A percentile compares a stretch with the other conserved stretches of the same genome.
Conservation (phyloP, 2,888 invertebrate genomes). For the Bembecia ichneumoniformis region DNA sequence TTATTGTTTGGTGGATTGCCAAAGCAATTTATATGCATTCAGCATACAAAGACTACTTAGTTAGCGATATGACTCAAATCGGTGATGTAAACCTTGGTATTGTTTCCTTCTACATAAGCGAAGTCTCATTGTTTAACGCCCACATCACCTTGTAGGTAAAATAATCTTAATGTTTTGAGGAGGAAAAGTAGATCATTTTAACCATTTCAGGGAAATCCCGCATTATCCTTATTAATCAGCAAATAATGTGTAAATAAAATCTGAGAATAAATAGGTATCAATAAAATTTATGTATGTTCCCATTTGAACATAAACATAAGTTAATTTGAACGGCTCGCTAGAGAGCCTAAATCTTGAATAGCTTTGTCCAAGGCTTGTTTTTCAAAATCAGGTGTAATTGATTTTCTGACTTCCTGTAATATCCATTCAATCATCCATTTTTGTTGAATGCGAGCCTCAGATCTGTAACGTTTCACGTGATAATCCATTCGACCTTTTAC, state of each 20-base stretch:
- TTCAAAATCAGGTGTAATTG: conserved; percentile 92
- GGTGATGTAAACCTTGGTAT: neutral
- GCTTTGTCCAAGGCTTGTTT: conserved; percentile 88
- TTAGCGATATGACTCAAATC: neutral
- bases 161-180: neutral
- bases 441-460: conserved; percentile 86
- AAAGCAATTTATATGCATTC: neutral
- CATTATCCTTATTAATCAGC: neutral
- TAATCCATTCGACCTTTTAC: conserved; percentile 90
- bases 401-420: conserved; percentile 81
- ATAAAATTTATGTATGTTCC: too few species aligned
- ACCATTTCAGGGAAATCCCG: neutral
- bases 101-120: neutral
- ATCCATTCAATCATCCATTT: conserved; percentile 96
- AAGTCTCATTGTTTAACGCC: neutral
- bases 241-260: neutral
- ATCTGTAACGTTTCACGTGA: conserved; percentile 84
- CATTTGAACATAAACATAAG: neutral
- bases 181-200: neutral
- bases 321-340: conserved; percentile 60
- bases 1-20: neutral
- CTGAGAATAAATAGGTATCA: too few species aligned
- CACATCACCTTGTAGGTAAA: neutral
- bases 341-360: conserved; percentile 81
- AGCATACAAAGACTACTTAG: neutral